Conservation (phyloP, 1,140 invertebrate species). For the Dryas iulia region DNA sequence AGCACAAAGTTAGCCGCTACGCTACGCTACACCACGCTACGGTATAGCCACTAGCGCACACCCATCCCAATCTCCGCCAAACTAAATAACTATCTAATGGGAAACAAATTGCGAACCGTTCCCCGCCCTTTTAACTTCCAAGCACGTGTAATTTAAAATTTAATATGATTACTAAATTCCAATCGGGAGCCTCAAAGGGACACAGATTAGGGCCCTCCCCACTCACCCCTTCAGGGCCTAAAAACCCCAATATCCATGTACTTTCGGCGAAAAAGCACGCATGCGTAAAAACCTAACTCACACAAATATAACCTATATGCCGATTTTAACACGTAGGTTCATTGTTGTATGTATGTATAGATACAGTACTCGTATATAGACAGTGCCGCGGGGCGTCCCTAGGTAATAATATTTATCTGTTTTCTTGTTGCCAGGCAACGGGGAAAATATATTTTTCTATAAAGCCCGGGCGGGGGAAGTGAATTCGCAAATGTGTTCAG, state of each 20-base stretch:
- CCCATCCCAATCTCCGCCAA: conserved; percentile 29
- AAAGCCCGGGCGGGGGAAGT: conserved; percentile 34
- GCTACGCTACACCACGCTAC: no score
- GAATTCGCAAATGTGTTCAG: conserved; percentile 33
- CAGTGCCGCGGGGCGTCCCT: conserved; percentile 43
- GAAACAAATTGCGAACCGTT: conserved; percentile 64
- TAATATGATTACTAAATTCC: conserved; percentile 80
- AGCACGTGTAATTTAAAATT: conserved; percentile 79
- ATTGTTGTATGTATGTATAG: conserved; percentile 27
- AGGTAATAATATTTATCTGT: conserved; percentile 57
- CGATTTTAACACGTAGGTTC: conserved; percentile 58
- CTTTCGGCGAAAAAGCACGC: conserved; percentile 73
- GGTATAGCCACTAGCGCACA: background rate
- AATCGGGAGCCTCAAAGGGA: conserved; percentile 76
- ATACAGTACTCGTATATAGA: no score
- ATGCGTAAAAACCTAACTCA: conserved; percentile 76
- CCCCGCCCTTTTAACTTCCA: conserved; percentile 65
- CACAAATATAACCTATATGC: conserved; percentile 66
- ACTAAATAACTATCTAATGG: conserved; percentile 67
- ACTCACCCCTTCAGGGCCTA: conserved; percentile 54
- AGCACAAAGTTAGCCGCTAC: conserved; percentile 8
- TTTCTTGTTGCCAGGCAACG: conserved; percentile 70
- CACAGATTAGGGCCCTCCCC: conserved; percentile 71
- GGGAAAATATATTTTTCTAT: conserved; percentile 65
- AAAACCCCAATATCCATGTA: conserved; percentile 77